These are phyloP conservation scores for Leucania comma DNA, from an alignment of 2,888 invertebrate genomes.

Conservation along the genomic window DNA sequence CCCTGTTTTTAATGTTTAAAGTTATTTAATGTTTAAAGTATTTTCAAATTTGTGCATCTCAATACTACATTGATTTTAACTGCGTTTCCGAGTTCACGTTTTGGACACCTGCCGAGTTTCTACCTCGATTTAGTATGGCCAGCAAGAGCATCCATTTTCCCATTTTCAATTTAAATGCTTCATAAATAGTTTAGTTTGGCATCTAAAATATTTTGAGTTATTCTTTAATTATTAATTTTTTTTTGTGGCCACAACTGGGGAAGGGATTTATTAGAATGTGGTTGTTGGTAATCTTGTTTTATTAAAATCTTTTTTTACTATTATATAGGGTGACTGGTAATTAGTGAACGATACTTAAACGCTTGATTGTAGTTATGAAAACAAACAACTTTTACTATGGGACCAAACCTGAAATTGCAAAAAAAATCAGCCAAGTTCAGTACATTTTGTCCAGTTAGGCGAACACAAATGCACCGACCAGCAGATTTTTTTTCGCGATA, in stretches of 20 bases:
- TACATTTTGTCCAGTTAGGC: too few relatives aligned
- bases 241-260: neutral
- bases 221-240: constrained; percentile 19
- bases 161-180: constrained; percentile 47
- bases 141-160: constrained; percentile 24
- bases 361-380: too few relatives aligned
- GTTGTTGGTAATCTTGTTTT: constrained; percentile 4
- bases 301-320: neutral
- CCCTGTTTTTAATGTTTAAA: too few relatives aligned
- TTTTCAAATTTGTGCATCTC: neutral
- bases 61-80: constrained; percentile 28
- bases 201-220: constrained; percentile 24
- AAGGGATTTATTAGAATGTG: constrained; percentile 7
- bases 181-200: constrained; percentile 15
- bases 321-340: too few relatives aligned
- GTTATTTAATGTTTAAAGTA: too few relatives aligned
- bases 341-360: too few relatives aligned
- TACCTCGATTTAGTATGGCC: constrained; percentile 35
- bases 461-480: too few relatives aligned
- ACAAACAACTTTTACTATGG: too few relatives aligned
- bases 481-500: too few relatives aligned
- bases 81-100: constrained; percentile 8
- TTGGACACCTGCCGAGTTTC: constrained; percentile 59
- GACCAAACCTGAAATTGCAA: too few relatives aligned
- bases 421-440: too few relatives aligned